Evolutionary conservation across 2,797 vertebrate species (phyloP), one percentile per base, ranked within the genome.

Genomic region (Hoplostethus atlanticus): DNA sequence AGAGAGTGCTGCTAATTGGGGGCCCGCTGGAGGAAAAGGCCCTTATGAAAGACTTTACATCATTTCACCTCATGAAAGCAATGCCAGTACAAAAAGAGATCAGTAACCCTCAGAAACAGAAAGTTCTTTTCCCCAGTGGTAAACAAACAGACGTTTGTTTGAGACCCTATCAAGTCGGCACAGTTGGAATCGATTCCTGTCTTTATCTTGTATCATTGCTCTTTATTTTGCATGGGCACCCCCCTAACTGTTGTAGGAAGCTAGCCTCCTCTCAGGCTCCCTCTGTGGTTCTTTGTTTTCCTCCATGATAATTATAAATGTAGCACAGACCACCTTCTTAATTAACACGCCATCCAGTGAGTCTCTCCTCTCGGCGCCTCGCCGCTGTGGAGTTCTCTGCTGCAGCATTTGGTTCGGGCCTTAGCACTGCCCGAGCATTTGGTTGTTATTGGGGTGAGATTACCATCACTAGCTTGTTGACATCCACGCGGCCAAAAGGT

Each of bases 1-100:
- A 68, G 75, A 77, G 81, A 84, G 62, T 30, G 16, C 72, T 77
- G 82, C 84, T 93, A 93, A 93, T 92, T 92, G 91, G 87, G 52
- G 67, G 58, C 80, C 79, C 42, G 10, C 62, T 68, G 34, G 63
- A 57, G 30, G 30, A 82, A 88, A 85, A 76, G 68, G 63, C 66
- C 71, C 72, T 76, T 80, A 87, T 91, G 84, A 90, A 91, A 79
- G 74, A 80, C 84, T 87, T 86, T 68, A 57, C 76, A 87, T 87
- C 3, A 42, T 78, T 87, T 84, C 61, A 50, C 58, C 73, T 31
- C 34, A 64, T 73, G 73, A 77, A 79, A 75, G 62, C 64, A 78
- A 81, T 63, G 64, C 80, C 65, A 69, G 54, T 79, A 66, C 58
- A 54, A 76, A 83, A 65, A 53, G 48, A 79, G 63, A 83, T 58